phyloP scores from a whole-genome alignment of 2,797 vertebrate species.

The Tenualosa ilisha region DNA sequence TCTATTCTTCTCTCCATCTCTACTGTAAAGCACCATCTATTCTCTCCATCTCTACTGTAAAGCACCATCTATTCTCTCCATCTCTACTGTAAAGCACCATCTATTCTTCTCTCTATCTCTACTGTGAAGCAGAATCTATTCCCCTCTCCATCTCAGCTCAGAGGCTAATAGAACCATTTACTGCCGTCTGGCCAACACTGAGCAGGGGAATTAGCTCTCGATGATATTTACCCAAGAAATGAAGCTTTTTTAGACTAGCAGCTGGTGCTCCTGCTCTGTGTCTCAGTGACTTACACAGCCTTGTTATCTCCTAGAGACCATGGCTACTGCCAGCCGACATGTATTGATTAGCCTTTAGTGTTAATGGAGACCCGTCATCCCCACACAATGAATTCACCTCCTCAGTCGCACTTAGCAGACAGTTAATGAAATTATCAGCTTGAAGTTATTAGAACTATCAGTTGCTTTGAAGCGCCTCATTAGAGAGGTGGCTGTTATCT shows the following conservation, averaged over 20 bases:
- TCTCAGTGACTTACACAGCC: not conserved
- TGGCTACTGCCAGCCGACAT: not conserved
- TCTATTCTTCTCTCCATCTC: no score
- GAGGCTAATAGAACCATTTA: not conserved
- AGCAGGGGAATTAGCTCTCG: not conserved
- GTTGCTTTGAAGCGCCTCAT: no score
- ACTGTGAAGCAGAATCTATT: no score
- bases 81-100: no score
- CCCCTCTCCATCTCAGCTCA: no score
- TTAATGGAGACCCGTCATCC: not conserved
- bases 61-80: no score
- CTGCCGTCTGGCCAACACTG: not conserved
- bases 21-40: no score
- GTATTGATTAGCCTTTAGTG: not conserved
- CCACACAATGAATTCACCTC: not conserved
- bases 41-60: no score
- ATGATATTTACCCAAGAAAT: not conserved
- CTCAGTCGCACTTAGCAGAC: not conserved
- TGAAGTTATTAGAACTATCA: no score
- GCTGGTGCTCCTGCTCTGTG: not conserved
- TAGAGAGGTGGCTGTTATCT: no score
- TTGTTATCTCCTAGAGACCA: not conserved
- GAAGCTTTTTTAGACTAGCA: not conserved
- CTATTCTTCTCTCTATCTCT: no score
- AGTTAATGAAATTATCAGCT: not conserved